Evolutionary conservation across 2,113 vertebrate species (phyloP).

Genomic region (Nycticorax nycticorax): DNA sequence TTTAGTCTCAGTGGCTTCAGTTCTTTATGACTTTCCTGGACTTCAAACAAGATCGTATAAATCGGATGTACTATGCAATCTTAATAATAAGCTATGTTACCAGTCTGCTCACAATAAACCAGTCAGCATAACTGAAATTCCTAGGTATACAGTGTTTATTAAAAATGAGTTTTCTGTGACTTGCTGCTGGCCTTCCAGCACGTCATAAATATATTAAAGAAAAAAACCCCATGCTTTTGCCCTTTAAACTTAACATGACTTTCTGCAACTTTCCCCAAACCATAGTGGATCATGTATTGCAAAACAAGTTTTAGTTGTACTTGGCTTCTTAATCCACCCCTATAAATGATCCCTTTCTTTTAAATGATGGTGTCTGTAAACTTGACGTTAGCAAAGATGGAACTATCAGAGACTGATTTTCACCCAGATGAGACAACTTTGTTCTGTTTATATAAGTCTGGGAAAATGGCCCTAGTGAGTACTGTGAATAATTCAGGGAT

Average conservation of each 20-base stretch:
- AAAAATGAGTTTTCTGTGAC: background rate
- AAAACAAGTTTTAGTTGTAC: background rate
- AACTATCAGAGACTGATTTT: background rate
- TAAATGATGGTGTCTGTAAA: background rate
- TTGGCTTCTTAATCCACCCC: background rate
- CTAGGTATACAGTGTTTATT: background rate
- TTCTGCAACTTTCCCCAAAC: background rate
- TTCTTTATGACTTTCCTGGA: background rate
- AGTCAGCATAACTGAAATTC: constrained; percentile 33
- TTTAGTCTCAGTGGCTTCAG: background rate
- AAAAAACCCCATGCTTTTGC: background rate
- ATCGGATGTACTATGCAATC: background rate
- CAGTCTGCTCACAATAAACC: background rate
- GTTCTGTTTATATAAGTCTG: background rate
- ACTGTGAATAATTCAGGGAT: background rate
- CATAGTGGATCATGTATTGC: background rate
- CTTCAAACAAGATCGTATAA: background rate
- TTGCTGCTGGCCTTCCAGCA: background rate
- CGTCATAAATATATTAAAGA: background rate
- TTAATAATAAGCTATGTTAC: background rate
- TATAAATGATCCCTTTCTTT: background rate
- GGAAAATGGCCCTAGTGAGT: background rate
- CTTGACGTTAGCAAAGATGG: background rate
- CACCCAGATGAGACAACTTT: background rate
- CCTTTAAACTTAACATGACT: background rate